Evolutionary conservation across 2,888 invertebrate species (phyloP).

Genomic region (Fragum fragum): DNA sequence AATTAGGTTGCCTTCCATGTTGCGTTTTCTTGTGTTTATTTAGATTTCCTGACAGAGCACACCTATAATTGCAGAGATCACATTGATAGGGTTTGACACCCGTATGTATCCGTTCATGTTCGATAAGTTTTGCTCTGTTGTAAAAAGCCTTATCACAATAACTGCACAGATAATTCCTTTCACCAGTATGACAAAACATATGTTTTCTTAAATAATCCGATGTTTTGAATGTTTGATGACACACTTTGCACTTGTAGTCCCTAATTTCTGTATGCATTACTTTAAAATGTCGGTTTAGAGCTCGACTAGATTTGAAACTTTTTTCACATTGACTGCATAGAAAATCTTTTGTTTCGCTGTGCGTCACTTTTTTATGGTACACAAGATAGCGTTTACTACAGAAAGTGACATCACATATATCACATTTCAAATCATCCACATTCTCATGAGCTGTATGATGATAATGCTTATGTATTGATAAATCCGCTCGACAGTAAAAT

Average conservation of each 20-base stretch:
- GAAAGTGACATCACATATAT: constrained; percentile 49
- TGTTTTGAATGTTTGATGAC: constrained; percentile 54
- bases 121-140: constrained; percentile 48
- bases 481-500: constrained; percentile 46
- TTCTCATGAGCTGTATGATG: constrained; percentile 40
- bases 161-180: constrained; percentile 42
- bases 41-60: constrained; percentile 56
- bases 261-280: constrained; percentile 48
- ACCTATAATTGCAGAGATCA: constrained; percentile 51
- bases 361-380: constrained; percentile 58
- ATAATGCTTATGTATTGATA: constrained; percentile 49
- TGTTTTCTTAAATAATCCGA: constrained; percentile 50
- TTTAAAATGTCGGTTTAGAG: constrained; percentile 47
- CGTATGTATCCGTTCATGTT: constrained; percentile 51
- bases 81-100: constrained; percentile 56
- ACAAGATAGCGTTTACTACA: constrained; percentile 51
- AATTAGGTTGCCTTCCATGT: neutral
- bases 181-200: constrained; percentile 36
- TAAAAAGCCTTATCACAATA: constrained; percentile 56
- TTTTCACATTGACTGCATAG: constrained; percentile 48
- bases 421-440: constrained; percentile 36
- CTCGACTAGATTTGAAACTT: constrained; percentile 45
- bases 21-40: constrained; percentile 56
- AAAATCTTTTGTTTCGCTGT: constrained; percentile 44
- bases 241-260: constrained; percentile 39